Evolutionary conservation across 2,888 invertebrate genomes (phyloP).

Genomic region (Nemotelus nigrinus): DNA sequence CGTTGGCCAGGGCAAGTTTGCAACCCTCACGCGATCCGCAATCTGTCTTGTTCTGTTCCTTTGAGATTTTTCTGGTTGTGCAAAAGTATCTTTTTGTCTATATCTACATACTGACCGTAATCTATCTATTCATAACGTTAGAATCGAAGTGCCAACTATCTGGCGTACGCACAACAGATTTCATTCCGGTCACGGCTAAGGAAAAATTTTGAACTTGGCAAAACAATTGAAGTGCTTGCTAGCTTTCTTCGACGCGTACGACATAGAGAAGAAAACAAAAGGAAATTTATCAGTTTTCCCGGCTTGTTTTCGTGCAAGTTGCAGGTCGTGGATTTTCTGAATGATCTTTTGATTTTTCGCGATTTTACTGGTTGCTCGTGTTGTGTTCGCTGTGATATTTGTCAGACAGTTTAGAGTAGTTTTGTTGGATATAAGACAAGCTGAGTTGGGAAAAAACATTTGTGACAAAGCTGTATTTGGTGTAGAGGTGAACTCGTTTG

Average conservation of each 20-base stretch:
- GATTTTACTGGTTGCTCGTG: no score
- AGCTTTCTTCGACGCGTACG: no score
- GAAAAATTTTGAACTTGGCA: conserved; percentile 48
- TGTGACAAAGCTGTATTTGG: no score
- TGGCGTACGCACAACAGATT: conserved; percentile 15
- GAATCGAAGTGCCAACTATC: conserved; percentile 10
- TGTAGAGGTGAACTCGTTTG: no score
- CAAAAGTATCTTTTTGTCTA: no score
- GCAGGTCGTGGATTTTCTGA: not conserved
- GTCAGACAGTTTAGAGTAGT: no score
- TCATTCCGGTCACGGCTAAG: conserved; percentile 50
- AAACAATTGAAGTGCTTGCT: conserved; percentile 13
- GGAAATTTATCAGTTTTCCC: not conserved
- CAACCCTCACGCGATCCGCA: conserved; percentile 39
- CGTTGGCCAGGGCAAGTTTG: conserved; percentile 39
- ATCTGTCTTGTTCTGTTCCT: conserved; percentile 4
- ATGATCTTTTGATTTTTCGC: not conserved
- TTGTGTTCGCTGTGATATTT: no score
- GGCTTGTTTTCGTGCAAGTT: not conserved
- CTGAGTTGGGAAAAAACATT: no score
- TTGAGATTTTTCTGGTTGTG: not conserved
- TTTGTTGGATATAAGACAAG: no score
- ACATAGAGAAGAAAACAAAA: not conserved
- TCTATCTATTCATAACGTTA: no score
- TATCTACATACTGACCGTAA: no score